Evolutionary conservation across 2,797 vertebrate species (phyloP).

Genomic region (Urophycis tenuis): DNA sequence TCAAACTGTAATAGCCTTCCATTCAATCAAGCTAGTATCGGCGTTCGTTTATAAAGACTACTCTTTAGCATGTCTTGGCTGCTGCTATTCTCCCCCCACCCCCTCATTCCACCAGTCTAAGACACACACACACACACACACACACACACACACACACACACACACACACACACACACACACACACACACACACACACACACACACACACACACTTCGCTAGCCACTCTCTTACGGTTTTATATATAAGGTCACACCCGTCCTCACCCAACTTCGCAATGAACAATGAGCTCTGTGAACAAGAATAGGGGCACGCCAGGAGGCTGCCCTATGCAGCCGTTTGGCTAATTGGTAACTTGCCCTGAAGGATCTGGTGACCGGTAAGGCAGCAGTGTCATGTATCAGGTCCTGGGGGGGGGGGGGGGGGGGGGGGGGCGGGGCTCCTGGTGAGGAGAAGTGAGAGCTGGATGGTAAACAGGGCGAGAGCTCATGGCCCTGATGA

Average conservation of each 20-base stretch:
- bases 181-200: no score
- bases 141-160: no score
- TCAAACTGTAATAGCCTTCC: background rate
- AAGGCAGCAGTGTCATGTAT: constrained; percentile 26
- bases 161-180: no score
- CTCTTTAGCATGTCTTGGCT: background rate
- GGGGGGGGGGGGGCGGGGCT: background rate
- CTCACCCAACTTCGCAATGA: background rate
- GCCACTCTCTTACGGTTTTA: background rate
- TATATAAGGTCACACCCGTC: background rate
- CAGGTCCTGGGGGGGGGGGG: background rate
- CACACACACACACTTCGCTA: background rate
- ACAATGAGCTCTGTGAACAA: background rate
- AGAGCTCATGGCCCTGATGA: no score
- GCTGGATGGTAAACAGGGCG: constrained; percentile 15
- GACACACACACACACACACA: no score
- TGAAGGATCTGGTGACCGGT: constrained; percentile 35
- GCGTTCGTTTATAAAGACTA: background rate
- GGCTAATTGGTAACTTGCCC: constrained; percentile 39
- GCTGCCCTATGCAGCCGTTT: constrained; percentile 23
- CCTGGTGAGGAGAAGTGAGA: constrained; percentile 29
- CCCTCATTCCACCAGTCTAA: no score
- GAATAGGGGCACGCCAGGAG: background rate
- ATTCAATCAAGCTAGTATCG: background rate
- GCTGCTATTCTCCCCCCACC: background rate